Evolutionary conservation across 2,113 vertebrate species (phyloP).

Genomic region (Oplegnathus fasciatus): DNA sequence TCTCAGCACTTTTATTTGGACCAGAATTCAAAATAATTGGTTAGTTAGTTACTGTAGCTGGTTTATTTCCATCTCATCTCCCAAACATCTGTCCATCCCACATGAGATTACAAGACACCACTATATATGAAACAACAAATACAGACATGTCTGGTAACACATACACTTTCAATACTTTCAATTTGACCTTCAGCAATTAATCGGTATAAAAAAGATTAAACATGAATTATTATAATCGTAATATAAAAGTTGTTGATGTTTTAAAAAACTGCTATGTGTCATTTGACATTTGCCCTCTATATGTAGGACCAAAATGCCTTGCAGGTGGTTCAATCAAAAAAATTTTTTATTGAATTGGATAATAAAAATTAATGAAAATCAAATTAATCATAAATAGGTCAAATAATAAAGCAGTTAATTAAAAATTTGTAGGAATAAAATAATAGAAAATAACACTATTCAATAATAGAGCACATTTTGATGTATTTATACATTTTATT

Average conservation of each 20-base stretch:
- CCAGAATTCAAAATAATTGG: neutral
- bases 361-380: neutral
- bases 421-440: neutral
- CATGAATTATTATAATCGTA: neutral
- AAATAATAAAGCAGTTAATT: neutral
- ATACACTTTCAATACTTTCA: neutral
- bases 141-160: neutral
- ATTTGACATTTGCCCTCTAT: no score
- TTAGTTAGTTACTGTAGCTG: neutral
- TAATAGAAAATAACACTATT: neutral
- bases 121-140: neutral
- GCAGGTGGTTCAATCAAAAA: neutral
- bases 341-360: neutral
- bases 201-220: neutral
- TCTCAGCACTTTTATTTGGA: neutral
- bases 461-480: neutral
- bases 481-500: slow-evolving; percentile 2
- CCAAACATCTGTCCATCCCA: neutral
- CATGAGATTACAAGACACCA: neutral
- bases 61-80: neutral
- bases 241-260: no score
- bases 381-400: neutral
- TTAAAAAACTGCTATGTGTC: no score
- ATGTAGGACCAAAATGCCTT: no score
- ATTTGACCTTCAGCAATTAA: neutral